Base-by-base conservation (phyloP, 2,113 vertebrate species). In the Blennius ocellaris region DNA sequence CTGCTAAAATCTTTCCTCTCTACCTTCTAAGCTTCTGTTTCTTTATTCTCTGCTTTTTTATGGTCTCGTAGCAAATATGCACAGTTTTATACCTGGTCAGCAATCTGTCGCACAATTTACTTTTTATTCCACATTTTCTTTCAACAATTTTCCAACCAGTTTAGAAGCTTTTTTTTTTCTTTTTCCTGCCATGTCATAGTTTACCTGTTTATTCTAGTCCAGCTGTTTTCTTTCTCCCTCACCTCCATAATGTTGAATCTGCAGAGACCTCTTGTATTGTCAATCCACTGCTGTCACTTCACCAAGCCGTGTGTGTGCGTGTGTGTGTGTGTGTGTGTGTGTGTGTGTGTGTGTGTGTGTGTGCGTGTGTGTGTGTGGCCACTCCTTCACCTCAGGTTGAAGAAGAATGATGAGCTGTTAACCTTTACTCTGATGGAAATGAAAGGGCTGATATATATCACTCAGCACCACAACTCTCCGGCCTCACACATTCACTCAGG, bases 341-440 rank as follows among this genome's bases (percentile, higher is more conserved):
- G 21, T 30, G 21, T 30, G 21, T 30, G 21, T 30, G 21, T 30
- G 21, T 30, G 21, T 30, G 21, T 30, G 21, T 30, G 21, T 30
- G 21, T 30, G 21, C 4, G 21, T 62, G 58, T 40, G 48, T 36
- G 12, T 36, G 12, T 6, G 39, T 38, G 8, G 0, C 56, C 76
- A 54, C 59, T 85, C 38, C 9, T 72, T 84, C 80, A 71, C 69
- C 78, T 62, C 63, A 58, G 78, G 64, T 55, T 66, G 65, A 47
- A 15, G 60, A 84, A 81, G 86, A 87, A 81, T 86, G 88, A 91
- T 84, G 87, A 78, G 87, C 84, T 80, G 84, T 90, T 88, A 85
- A 88, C 90, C 90, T 91, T 91, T 90, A 77, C 65, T 85, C 72
- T 69, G 82, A 87, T 88, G 81, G 81, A 87, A 84, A 82, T 88